Base-by-base conservation (phyloP, 2,888 invertebrate species). In the Theretra japonica region DNA sequence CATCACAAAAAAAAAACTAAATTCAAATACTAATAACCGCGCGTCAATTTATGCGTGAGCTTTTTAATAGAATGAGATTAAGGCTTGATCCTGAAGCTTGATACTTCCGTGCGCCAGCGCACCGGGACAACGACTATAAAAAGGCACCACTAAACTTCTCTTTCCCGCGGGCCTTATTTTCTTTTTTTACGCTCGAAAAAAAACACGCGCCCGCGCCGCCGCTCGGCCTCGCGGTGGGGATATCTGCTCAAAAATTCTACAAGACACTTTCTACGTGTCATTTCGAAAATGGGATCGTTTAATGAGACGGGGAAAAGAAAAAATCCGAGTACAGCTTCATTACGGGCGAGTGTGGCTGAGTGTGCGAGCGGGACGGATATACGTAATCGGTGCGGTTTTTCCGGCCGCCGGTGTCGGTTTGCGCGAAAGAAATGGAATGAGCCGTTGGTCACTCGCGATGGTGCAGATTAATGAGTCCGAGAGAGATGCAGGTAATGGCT, bases 51-150 rank as follows among this genome's bases (percentile, higher is more conserved):
- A 89, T 91, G 91, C 92, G 93, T 91, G 84, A 92, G 92, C 92
- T 94, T 93, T 92, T 92, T 93, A 93, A 93, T 91, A 90, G 91
- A 93, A 93, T 93, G 89, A 90, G 90, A 92, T 91, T 92, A 92
- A 90, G 90, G 85, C 87, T 83, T 89, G 90, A 90, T 93, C 90
- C 92, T 90, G 88, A 91, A 93, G 93, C 90, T 88, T 84, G 89
- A 93, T 92, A 93, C 94, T 90, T 90, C 93, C 94, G 91, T 85
- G 92, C 93, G 91, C 92, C 82, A 85, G 93, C 94, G 92, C 93
- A 90, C 90, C 93, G 90, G 88, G 88, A 86, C 89, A 87, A 79
- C 91, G 91, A 94, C 94, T 94, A 94, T 93, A 93, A 93, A 91
- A 92, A 92, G 88, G 91, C 89, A 91, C 82, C 84, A 83, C 86